Conservation (phyloP, 2,797 vertebrate genomes). For the Petrocephalus schoutedeni region DNA sequence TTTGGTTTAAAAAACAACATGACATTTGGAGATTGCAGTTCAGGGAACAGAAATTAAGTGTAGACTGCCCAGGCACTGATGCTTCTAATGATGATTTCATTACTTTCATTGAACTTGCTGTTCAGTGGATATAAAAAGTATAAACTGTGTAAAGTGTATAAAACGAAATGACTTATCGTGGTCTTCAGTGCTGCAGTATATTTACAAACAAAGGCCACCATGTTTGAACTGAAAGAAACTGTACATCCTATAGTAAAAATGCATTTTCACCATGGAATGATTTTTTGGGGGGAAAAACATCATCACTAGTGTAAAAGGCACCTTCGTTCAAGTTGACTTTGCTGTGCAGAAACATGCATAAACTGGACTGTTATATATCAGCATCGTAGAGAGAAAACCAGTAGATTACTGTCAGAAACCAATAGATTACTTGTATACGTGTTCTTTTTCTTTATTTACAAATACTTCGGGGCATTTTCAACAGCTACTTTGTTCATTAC, state of each 20-base stretch:
- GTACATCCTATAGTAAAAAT: neutral
- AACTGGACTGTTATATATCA: neutral
- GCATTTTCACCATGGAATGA: neutral
- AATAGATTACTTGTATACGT: neutral
- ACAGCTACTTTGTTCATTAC: neutral
- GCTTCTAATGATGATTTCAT: conserved; percentile 24
- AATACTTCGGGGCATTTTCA: neutral
- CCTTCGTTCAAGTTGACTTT: neutral
- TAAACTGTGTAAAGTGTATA: too few relatives aligned
- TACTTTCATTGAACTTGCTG: conserved; percentile 21
- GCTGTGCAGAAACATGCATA: neutral
- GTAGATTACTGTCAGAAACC: neutral
- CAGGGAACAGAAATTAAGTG: conserved; percentile 21
- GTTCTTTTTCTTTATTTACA: neutral
- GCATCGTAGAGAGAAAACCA: neutral
- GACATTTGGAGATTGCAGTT: conserved; percentile 20
- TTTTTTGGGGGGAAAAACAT: neutral
- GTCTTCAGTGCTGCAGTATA: neutral
- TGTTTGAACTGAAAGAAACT: neutral
- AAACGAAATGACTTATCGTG: too few relatives aligned
- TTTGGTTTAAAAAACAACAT: conserved; percentile 13
- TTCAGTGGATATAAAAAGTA: neutral
- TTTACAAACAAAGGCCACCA: neutral
- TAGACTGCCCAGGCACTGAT: conserved; percentile 6
- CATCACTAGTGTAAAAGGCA: neutral